phyloP scores from a whole-genome alignment of 2,113 vertebrate species.

The Cricetomys ansorgei region DNA sequence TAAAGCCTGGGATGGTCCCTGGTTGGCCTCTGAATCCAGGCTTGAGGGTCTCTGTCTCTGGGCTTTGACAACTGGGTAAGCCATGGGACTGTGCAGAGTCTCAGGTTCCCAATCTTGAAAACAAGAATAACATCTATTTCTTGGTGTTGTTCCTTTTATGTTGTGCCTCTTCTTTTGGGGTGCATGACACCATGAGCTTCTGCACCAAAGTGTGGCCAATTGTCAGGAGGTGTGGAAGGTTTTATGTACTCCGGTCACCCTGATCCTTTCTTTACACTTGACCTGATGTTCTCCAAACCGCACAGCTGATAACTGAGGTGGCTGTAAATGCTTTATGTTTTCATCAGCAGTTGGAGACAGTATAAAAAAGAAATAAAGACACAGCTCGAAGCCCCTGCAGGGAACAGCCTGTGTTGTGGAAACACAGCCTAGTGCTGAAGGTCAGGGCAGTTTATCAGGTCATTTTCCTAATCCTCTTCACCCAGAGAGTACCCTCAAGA shows the following conservation, averaged over 20 bases:
- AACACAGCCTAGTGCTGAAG: background rate
- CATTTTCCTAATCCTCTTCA: background rate
- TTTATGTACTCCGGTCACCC: background rate
- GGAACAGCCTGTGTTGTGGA: background rate
- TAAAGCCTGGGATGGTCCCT: background rate
- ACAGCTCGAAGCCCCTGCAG: background rate
- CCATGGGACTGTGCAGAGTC: background rate
- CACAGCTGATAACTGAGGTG: background rate
- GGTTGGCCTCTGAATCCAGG: background rate
- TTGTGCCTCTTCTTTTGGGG: background rate
- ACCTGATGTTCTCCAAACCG: constrained; percentile 17
- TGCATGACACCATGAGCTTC: background rate
- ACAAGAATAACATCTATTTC: background rate
- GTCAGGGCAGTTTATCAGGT: background rate
- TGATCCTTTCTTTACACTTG: constrained; percentile 22
- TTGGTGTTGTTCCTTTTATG: background rate
- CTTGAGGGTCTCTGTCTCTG: background rate
- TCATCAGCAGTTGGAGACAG: background rate
- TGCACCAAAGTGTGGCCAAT: background rate
- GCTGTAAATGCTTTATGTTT: background rate
- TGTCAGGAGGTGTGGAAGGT: background rate
- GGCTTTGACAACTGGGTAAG: background rate
- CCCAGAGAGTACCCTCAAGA: background rate
- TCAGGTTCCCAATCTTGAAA: background rate
- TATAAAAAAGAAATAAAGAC: constrained; percentile 10